Percentiles rank a stretch among this genome's conserved stretches.
Conservation (phyloP, 1,140 invertebrate genomes). For the Drosophila sproati region DNA sequence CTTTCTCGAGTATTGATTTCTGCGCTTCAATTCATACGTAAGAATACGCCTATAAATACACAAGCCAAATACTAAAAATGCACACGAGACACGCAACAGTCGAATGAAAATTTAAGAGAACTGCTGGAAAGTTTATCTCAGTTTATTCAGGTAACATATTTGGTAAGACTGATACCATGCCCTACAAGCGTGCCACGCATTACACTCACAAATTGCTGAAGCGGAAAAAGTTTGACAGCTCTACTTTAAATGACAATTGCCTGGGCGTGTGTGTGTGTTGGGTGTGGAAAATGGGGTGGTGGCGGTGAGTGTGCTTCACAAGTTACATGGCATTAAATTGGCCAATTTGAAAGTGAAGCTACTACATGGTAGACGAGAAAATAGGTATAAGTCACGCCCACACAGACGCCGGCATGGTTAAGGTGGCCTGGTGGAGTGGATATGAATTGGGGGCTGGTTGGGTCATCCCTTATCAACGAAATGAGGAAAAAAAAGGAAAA, state of each 20-base stretch:
- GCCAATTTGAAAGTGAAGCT: conserved; percentile 64
- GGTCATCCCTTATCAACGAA: conserved; percentile 62
- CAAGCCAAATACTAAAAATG: background rate
- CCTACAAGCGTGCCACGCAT: conserved; percentile 23
- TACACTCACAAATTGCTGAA: conserved; percentile 37
- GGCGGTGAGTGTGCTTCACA: conserved; percentile 30
- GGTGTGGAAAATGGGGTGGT: background rate
- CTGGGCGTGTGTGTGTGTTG: conserved; percentile 45
- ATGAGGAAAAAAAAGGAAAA: conserved; percentile 28
- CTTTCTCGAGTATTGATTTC: background rate
- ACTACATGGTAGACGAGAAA: conserved; percentile 27
- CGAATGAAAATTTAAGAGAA: conserved; percentile 4
- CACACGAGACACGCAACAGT: background rate
- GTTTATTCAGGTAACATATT: conserved; percentile 31
- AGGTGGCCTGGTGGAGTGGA: background rate
- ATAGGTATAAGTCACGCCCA: conserved; percentile 62
- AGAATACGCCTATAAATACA: background rate
- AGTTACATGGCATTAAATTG: conserved; percentile 63
- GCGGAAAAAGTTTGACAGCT: conserved; percentile 48
- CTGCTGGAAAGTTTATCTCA: background rate
- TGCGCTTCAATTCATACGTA: background rate
- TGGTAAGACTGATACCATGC: background rate
- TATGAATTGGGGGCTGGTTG: conserved; percentile 13
- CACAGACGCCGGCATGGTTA: conserved; percentile 24
- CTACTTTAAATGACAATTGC: conserved; percentile 70